A percentile compares a stretch with the other conserved stretches of the same genome.
Conservation (phyloP, 2,113 vertebrate species). For the Indri indri region DNA sequence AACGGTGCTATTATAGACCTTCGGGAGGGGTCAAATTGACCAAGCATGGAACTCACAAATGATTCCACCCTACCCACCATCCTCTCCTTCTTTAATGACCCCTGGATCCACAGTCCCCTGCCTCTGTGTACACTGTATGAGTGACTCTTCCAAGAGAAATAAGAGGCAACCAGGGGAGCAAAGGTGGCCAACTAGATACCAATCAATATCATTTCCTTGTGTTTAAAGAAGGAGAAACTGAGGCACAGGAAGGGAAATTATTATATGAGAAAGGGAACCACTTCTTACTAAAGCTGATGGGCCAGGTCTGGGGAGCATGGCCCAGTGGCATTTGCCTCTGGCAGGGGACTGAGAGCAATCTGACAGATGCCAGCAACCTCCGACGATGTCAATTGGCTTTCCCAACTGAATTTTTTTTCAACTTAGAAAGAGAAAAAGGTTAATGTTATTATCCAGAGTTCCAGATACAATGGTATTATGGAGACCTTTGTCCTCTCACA, state of each 20-base stretch:
- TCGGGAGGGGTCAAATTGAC: background rate
- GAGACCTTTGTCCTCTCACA: background rate
- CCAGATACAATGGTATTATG: background rate
- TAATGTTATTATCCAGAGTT: background rate
- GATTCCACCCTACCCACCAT: background rate
- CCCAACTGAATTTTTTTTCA: background rate
- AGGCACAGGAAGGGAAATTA: background rate
- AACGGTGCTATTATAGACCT: background rate
- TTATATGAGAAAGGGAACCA: background rate
- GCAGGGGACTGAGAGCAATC: background rate
- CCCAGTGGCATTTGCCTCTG: background rate
- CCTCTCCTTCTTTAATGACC: background rate
- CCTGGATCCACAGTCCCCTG: background rate
- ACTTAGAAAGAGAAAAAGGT: background rate
- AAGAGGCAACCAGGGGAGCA: background rate
- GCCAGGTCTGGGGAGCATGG: background rate
- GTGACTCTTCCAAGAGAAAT: background rate
- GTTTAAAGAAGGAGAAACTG: constrained; percentile 12
- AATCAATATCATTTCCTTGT: background rate
- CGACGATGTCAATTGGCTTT: background rate
- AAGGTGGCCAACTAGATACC: background rate
- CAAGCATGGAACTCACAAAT: background rate
- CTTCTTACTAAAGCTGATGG: background rate
- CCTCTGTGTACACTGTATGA: background rate
- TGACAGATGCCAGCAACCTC: background rate